Conservation (phyloP, 1,140 invertebrate genomes). For the Drosophila sulfurigaster region DNA sequence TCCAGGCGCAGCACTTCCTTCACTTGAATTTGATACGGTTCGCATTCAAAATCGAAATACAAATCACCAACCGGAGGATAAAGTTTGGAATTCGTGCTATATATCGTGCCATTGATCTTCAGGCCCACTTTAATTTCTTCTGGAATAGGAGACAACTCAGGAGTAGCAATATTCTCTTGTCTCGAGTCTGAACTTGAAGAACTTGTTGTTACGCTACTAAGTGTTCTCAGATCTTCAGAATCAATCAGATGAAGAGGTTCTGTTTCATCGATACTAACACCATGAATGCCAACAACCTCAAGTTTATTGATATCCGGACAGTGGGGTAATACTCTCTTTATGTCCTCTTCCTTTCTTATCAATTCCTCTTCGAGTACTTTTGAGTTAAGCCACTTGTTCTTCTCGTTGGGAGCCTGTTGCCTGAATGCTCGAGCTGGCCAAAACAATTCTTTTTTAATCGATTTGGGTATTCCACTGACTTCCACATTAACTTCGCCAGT, state of each 20-base stretch:
- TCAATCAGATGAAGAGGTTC: conserved; percentile 32
- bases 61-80: not conserved
- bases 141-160: not conserved
- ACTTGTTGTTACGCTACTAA: conserved; percentile 32
- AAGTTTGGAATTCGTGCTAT: not conserved
- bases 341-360: conserved; percentile 30
- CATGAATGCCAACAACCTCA: conserved; percentile 57
- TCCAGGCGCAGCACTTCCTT: conserved; percentile 61
- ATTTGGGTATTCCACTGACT: conserved; percentile 53
- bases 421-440: not conserved
- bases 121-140: conserved; percentile 5
- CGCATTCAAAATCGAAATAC: conserved; percentile 51
- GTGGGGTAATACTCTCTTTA: conserved; percentile 57
- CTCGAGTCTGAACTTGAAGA: too few relatives aligned
- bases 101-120: conserved; percentile 52
- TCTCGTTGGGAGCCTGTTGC: not conserved
- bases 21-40: conserved; percentile 48
- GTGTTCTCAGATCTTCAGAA: not conserved
- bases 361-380: conserved; percentile 49
- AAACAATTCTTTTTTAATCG: conserved; percentile 55
- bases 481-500: conserved; percentile 25
- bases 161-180: too few relatives aligned
- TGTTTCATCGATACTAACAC: too few relatives aligned
- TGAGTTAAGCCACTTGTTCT: conserved; percentile 57
- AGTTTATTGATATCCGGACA: conserved; percentile 63